Evolutionary conservation across 2,797 vertebrate species (phyloP), one percentile per base, ranked within the genome.

Genomic region (Cheirogaleus major): DNA sequence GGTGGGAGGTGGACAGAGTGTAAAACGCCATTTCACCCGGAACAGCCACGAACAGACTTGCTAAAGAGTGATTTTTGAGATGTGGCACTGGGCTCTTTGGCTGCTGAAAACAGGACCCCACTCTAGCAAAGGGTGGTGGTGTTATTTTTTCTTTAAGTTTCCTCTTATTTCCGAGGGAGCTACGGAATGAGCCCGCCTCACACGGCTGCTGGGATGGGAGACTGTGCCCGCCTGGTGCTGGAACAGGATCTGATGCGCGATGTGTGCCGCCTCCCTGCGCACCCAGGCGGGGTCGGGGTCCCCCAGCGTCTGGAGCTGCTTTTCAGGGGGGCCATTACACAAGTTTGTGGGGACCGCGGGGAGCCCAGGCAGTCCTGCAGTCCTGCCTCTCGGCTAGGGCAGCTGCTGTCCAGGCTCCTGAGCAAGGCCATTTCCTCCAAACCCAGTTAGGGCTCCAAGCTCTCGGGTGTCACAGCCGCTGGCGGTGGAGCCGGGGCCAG

Each of bases 401-500:
- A 38, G 50, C n/a, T 79, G 50, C 7, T 55, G 22, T 79, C 50
- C 0, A 22, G 12, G 50, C 12, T 55, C 50, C 50, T 35, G 52
- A 25, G 13, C 75, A 78, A 35, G 50, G 18, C 32, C 22, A 15
- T 27, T 55, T 9, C 52, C 52, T 79, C 22, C 25, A n/a, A 38
- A 38, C n/a, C 67, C 38, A 12, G 18, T 38, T 13, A 8, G 27
- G 73, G 17, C 57, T 38, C n/a, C 9, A n/a, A 41, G 25, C 59
- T 65, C 61, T 32, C 7, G 61, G 69, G 14, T 23, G 14, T 63
- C 43, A 20, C n/a, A 10, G 79, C 6, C 17, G 27, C 69, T 43
- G 52, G 13, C 9, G 23, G 7, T 0, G 25, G 25, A 38, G 13
- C 32, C 30, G 12, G 43, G 25, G 55, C 30, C 25, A 0, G 45